A percentile compares a stretch with the other conserved stretches of the same genome.
Conservation (phyloP, 2,888 invertebrate species). For the Lasioglossum morio region DNA sequence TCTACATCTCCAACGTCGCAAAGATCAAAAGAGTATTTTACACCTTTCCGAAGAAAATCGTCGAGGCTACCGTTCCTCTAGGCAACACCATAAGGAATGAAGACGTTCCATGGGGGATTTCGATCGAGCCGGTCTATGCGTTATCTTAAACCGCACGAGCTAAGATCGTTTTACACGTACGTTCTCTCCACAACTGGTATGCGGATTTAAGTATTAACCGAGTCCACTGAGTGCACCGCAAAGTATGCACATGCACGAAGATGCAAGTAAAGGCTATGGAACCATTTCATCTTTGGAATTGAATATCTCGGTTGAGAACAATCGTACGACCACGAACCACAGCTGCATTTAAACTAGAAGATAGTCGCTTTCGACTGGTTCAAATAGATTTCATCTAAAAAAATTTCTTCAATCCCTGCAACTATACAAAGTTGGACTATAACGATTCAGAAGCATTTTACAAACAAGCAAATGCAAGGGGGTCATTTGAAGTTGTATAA, state of each 20-base stretch:
- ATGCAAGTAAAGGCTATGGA: neutral
- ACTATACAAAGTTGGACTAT: neutral
- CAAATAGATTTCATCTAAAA: neutral
- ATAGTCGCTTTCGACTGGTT: neutral
- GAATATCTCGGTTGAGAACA: neutral
- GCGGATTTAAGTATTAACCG: constrained; percentile 46
- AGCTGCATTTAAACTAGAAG: neutral
- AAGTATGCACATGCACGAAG: neutral
- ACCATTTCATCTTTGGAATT: neutral
- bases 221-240: constrained; percentile 12
- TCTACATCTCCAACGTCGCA: neutral
- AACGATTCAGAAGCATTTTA: too few species aligned
- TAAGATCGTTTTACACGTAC: constrained; percentile 41
- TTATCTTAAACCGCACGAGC: constrained; percentile 32
- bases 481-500: neutral
- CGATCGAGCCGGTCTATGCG: constrained; percentile 37
- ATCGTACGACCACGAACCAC: neutral
- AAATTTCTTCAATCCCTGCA: neutral
- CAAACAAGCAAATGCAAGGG: too few species aligned
- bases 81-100: constrained; percentile 28
- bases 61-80: neutral
- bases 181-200: constrained; percentile 16
- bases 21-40: neutral
- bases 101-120: constrained; percentile 49
- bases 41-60: neutral